Evolutionary conservation across 2,113 vertebrate genomes (phyloP), one percentile per base, ranked within the genome.

Genomic region (Gymnogyps californianus): DNA sequence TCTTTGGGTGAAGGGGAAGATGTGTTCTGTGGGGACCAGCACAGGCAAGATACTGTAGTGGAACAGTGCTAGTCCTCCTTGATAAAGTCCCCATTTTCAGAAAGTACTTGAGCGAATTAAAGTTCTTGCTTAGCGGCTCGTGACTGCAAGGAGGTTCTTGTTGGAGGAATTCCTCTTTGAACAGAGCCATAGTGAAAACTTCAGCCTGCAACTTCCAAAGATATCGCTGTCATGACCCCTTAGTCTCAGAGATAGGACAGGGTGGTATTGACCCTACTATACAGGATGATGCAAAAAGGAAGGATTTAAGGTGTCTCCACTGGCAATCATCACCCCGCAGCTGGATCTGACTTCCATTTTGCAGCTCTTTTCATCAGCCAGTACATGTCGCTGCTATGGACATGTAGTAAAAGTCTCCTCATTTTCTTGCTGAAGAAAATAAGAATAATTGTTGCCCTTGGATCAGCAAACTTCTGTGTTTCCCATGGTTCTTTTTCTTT

Each of bases 401-500:
- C 7, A 26, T 29, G 17, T 17, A 71, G 28, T 55, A 44, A 57
- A 83, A 77, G 14, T 47, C 17, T 67, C 38, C 47, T 64, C 11
- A 22, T 90, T 46, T 91, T 71, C n/a, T 71, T 65, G 22, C 12
- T 51, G 71, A 72, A 88, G 61, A 71, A 90, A 93, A 84, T 17
- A 58, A 87, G 80, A 72, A 61, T 62, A 78, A 87, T 89, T 93
- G 83, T 83, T 97, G 87, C 54, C 86, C 29, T 74, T 82, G 57
- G 19, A 85, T 86, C 71, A 81, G 17, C 32, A 70, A 29, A 42
- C 16, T 80, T 90, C 44, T 65, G 15, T 69, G 34, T 80, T 89
- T 97, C 77, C 38, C 19, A 13, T 75, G 90, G 80, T 83, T 93
- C 89, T 96, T 86, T 82, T 87, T 93, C 72, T 91, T 95, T 91